Evolutionary conservation across 2,888 invertebrate species (phyloP).

Genomic region (Cyclophora punctaria): DNA sequence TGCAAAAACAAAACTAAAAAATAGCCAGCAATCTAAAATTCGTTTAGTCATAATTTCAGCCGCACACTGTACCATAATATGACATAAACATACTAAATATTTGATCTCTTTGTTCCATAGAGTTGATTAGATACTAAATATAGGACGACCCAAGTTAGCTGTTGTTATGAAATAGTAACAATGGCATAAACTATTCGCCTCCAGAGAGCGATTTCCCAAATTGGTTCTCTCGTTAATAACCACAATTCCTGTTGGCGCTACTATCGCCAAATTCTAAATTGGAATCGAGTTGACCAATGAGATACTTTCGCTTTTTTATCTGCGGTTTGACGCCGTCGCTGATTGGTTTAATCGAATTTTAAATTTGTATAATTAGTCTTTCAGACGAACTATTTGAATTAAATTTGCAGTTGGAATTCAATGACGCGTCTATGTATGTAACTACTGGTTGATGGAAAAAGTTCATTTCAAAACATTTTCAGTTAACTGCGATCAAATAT

Average conservation of each 20-base stretch:
- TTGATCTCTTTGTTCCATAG: too few species aligned
- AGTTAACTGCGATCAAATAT: not conserved
- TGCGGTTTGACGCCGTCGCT: constrained; percentile 2
- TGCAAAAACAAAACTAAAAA: too few species aligned
- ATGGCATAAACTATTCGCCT: not conserved
- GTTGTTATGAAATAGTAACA: not conserved
- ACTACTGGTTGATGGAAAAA: not conserved
- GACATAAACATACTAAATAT: too few species aligned
- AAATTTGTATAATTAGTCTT: not conserved
- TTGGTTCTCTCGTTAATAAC: constrained; percentile 10
- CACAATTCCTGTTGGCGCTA: not conserved
- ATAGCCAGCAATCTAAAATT: too few species aligned
- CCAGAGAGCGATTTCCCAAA: constrained; percentile 6
- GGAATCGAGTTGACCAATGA: constrained; percentile 13
- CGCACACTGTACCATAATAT: too few species aligned
- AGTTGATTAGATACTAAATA: too few species aligned
- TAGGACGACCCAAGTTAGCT: too few species aligned
- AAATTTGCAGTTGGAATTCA: not conserved
- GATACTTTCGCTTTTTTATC: constrained; percentile 9
- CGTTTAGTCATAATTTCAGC: too few species aligned
- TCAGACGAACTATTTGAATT: not conserved
- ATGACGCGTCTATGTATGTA: not conserved
- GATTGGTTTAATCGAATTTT: constrained; percentile 12
- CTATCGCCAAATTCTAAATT: constrained; percentile 11
- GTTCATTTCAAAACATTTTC: too few species aligned